Percentiles rank a stretch among this genome's conserved stretches.
Conservation (phyloP, 2,888 invertebrate genomes). For the Lysandra coridon region DNA sequence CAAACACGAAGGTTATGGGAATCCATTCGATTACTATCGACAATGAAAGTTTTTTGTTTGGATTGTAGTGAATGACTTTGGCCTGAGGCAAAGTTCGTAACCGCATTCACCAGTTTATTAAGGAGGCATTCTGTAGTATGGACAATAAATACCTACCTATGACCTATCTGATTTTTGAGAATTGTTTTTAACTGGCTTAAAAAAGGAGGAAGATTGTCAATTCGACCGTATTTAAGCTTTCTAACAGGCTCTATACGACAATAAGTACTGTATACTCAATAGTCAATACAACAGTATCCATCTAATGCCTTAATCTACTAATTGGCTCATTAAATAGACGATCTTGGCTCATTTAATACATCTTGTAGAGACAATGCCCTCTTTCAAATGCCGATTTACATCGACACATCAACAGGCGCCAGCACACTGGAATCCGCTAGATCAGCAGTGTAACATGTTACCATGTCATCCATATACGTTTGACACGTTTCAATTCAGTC, state of each 20-base stretch:
- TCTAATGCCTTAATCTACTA: too few relatives aligned
- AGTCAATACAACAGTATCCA: too few relatives aligned
- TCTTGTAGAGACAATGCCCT: too few relatives aligned
- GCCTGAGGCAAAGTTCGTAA: background rate
- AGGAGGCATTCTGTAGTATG: background rate
- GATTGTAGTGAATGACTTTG: background rate
- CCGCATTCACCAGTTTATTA: background rate
- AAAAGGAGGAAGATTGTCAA: too few relatives aligned
- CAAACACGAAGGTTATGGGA: slow-evolving; percentile 4
- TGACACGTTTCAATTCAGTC: background rate
- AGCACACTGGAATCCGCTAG: background rate
- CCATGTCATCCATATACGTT: background rate
- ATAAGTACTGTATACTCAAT: too few relatives aligned
- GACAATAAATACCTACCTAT: background rate
- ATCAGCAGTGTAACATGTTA: too few relatives aligned
- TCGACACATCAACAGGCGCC: background rate
- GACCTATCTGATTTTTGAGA: too few relatives aligned
- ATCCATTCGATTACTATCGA: slow-evolving; percentile 1
- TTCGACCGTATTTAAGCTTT: too few relatives aligned
- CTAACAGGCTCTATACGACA: too few relatives aligned
- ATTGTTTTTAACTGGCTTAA: too few relatives aligned
- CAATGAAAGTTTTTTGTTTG: slow-evolving; percentile 10
- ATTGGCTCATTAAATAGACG: too few relatives aligned
- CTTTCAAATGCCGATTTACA: background rate
- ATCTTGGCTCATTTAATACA: too few relatives aligned